phyloP scores from a whole-genome alignment of 37 sponge, comb jelly and placozoan genomes.

The Spongilla lacustris region DNA sequence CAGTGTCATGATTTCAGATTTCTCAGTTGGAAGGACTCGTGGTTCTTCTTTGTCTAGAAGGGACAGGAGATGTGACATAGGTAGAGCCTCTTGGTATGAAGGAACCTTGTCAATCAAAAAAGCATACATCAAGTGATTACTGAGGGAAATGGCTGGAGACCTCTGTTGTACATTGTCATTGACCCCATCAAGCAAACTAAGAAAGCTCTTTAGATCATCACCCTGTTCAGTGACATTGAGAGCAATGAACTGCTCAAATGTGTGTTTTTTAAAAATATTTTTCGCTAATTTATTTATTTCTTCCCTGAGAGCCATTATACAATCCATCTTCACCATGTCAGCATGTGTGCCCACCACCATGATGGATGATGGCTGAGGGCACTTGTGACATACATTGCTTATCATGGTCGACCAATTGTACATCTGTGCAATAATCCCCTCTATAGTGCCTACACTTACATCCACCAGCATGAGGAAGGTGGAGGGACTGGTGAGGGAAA shows the following conservation, averaged over 20 bases:
- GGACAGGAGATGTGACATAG: not conserved
- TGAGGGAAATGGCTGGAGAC: not conserved
- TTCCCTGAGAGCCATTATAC: not conserved
- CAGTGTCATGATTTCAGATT: not conserved
- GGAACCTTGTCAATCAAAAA: not conserved
- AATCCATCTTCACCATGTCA: not conserved
- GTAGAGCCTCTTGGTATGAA: not conserved
- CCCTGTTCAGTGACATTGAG: not conserved
- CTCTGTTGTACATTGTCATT: not conserved
- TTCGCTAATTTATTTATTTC: not conserved
- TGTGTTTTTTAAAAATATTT: not conserved
- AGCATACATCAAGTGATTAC: constrained; percentile 5
- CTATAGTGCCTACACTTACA: not conserved
- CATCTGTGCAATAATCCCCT: not conserved
- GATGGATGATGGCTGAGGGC: not conserved
- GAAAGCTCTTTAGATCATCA: not conserved
- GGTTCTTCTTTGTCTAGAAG: not conserved
- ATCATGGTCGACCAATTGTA: constrained; percentile 15
- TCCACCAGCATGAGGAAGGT: constrained; percentile 6
- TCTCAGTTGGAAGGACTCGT: not conserved
- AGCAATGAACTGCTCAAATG: not conserved
- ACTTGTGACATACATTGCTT: not conserved
- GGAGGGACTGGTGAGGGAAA: no score
- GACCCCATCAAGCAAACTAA: no score
- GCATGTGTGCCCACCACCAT: constrained; percentile 5